phyloP scores from a whole-genome alignment of 2,797 vertebrate genomes.

The Neosilurus mollespiculum region DNA sequence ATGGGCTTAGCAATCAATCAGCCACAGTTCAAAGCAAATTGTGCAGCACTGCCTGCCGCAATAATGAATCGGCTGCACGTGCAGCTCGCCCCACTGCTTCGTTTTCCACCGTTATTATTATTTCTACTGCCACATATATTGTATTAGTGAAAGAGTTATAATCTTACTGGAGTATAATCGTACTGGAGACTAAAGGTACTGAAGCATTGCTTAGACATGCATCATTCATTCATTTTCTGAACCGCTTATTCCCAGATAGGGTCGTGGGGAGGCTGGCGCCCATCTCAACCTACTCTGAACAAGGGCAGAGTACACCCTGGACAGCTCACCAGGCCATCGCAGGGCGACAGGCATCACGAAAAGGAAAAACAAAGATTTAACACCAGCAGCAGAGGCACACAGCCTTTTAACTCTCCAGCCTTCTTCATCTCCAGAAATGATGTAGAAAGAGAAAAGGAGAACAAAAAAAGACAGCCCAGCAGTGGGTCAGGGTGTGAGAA shows the following conservation, averaged over 20 bases:
- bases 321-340: too few relatives aligned
- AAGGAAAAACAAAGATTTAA: conserved; percentile 16
- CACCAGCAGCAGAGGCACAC: not conserved
- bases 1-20: conserved; percentile 13
- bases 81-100: conserved; percentile 19
- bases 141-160: not conserved
- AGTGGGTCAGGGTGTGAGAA: not conserved
- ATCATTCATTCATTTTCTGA: too few relatives aligned
- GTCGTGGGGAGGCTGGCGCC: too few relatives aligned
- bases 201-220: too few relatives aligned
- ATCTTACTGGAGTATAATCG: not conserved
- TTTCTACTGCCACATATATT: not conserved
- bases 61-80: conserved; percentile 32
- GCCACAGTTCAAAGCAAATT: conserved; percentile 35
- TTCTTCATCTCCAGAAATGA: not conserved
- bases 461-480: not conserved
- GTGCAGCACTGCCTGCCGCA: conserved; percentile 33
- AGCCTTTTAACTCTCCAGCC: not conserved
- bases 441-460: not conserved
- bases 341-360: not conserved
- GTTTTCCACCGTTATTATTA: not conserved
- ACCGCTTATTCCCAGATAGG: too few relatives aligned
- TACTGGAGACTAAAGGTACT: not conserved
- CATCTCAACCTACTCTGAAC: too few relatives aligned
- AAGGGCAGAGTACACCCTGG: too few relatives aligned